Conservation (phyloP, 2,888 invertebrate genomes). For the Elgonia sp. region DNA sequence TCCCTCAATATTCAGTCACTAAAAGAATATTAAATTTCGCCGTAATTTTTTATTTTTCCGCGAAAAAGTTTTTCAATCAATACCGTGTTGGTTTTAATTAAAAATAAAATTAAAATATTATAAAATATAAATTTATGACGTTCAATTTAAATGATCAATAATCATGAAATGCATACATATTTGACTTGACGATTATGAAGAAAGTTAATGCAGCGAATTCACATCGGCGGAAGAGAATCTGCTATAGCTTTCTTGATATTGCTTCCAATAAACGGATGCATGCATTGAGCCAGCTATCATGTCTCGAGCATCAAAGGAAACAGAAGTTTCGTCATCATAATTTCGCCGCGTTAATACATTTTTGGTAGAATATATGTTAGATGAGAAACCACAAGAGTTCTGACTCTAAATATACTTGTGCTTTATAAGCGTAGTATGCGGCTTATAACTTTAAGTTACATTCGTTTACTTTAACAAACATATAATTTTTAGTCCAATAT, state of each 20-base stretch:
- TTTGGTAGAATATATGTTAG: constrained; percentile 59
- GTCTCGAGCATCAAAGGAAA: constrained; percentile 63
- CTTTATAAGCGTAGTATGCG: not conserved
- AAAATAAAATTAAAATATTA: no score
- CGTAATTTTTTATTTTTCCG: no score
- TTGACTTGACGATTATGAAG: no score
- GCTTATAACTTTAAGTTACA: constrained; percentile 18
- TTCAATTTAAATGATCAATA: no score
- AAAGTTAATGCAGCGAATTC: no score
- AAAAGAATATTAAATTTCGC: no score
- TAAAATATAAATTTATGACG: no score
- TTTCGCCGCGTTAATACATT: constrained; percentile 65
- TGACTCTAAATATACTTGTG: constrained; percentile 15
- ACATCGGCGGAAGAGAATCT: not conserved
- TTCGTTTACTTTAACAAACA: constrained; percentile 13
- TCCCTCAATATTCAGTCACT: no score
- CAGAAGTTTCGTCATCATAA: constrained; percentile 67
- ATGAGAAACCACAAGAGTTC: constrained; percentile 58
- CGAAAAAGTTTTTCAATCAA: no score
- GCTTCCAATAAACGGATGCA: constrained; percentile 53
- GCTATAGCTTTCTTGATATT: constrained; percentile 57
- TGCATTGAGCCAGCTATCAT: constrained; percentile 34
- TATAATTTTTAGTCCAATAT: constrained; percentile 20
- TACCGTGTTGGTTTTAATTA: no score
- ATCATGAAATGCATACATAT: no score